A percentile compares a stretch with the other conserved stretches of the same genome.
Conservation (phyloP, 2,797 vertebrate genomes). For the Micromesistius poutassou region DNA sequence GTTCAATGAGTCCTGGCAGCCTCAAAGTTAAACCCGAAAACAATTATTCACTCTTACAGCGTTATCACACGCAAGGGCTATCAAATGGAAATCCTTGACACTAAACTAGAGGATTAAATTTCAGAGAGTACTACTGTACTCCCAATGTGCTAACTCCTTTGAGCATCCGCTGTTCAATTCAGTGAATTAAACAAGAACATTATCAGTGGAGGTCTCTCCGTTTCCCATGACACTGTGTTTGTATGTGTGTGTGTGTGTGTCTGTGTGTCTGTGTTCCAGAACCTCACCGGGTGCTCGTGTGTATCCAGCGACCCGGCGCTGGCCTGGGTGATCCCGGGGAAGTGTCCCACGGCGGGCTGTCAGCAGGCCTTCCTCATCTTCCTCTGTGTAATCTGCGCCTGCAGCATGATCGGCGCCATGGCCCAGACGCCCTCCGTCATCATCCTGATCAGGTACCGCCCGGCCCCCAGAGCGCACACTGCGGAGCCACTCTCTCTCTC, state of each 20-base stretch:
- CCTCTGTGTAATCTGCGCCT: constrained; percentile 94
- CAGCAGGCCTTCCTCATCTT: constrained; percentile 94
- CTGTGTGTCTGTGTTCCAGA: constrained; percentile 70
- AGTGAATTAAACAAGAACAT: neutral
- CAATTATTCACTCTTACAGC: neutral
- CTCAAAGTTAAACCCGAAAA: neutral
- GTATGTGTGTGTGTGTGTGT: constrained; percentile 11
- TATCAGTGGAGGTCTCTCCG: neutral
- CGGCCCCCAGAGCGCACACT: neutral
- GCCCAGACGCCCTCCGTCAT: constrained; percentile 97
- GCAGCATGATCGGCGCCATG: constrained; percentile 98
- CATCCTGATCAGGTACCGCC: constrained; percentile 90
- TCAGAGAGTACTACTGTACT: constrained; percentile 21
- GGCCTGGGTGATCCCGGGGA: constrained; percentile 83
- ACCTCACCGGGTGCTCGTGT: constrained; percentile 86
- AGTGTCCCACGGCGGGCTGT: constrained; percentile 90
- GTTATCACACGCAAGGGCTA: constrained; percentile 4
- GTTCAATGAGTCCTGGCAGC: neutral
- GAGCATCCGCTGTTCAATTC: neutral
- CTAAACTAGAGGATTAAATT: constrained; percentile 36
- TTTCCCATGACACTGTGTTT: neutral
- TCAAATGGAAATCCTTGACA: constrained; percentile 20
- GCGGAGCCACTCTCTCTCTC: neutral
- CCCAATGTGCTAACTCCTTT: neutral
- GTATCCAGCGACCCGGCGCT: constrained; percentile 74